Evolutionary conservation across 2,888 invertebrate species (phyloP), one percentile per base, ranked within the genome.

Genomic region (Strigamia maritima): DNA sequence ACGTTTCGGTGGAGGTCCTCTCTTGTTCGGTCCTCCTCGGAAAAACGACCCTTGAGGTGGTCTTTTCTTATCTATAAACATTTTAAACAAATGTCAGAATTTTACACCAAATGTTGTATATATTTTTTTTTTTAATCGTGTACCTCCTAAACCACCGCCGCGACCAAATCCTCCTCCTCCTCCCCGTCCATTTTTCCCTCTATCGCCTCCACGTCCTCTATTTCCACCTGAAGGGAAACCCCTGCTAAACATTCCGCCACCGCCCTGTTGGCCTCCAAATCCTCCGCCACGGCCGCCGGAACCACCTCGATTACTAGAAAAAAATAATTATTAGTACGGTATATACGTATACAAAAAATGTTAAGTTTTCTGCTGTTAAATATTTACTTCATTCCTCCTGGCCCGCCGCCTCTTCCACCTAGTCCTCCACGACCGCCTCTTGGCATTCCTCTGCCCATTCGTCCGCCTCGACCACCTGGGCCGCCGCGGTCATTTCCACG

Each of bases 151-250:
- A 40, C 76, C 76, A 6, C 35, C 40, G 19, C 35, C 40, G 19
- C 76, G 10, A 49, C 77, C 77, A 77, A 44, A 77, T 2, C 77
- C 77, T 22, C 76, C 22, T 24, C 77, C 44, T 14, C 24, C 16
- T 2, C 77, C 77, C 12, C 76, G 38, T 24, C 77, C 44, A 26
- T 22, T 26, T 44, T 24, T 44, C 2, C 77, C 77, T 44, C 75
- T 22, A n/a, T 40, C 75, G 24, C 75, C 75, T 16, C 75, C 75
- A 75, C 75, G 75, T 31, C 75, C 75, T 38, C 38, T 35, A 7
- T 35, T 14, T 14, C 75, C 38, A 38, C 38, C 75, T n/a, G 12
- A 19, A 12, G 12, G 24, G 26, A 70, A 70, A 26, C 70, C 70
- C 24, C 70, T 16, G 2, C 54, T 19, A 10, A 54, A 70, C 70